Base-by-base conservation (phyloP, 2,888 invertebrate genomes). In the Leptothorax acervorum region DNA sequence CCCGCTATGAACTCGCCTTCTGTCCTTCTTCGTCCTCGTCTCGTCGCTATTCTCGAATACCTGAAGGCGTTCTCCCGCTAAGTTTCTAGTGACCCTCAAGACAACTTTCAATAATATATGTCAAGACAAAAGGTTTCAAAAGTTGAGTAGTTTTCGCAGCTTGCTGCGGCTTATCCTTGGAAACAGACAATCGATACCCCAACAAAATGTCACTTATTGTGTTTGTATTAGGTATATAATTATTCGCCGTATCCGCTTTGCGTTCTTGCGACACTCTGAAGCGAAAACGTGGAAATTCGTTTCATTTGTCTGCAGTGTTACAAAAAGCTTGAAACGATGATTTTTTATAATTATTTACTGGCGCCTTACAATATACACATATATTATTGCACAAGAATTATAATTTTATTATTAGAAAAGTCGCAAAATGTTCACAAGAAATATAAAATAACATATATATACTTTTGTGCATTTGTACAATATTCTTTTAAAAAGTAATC, bases 61-160 rank as follows among this genome's bases (percentile, higher is more conserved):
- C 91, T 92, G 90, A 90, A 88, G 90, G 92, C 92, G 89, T 91
- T 91, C 91, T 90, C 91, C 91, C 90, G 91, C 93, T 92, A 94
- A 93, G 94, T 94, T 94, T 94, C 92, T 92, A 91, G 92, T 88
- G 92, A 93, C 92, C 92, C 92, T 92, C 92, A 92, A 91, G 91
- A 93, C 92, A 92, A 92, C 92, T 93, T 93, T 91, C 92, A 93
- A 93, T 93, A 92, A 93, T 23, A 23, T 23, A 23, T 89, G 87
- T 90, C 90, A 90, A 93, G 89, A 93, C 92, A 93, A 93, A 92
- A 91, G 92, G 79, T 88, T 88, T 78, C 88, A 86, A 85, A 89
- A 89, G 88, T 88, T 90, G 90, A 87, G 87, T 84, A 84, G 68
- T 84, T 65, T 23, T 79, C 48, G 53, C 42, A 65, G 73, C 35